Evolutionary conservation across 2,113 vertebrate species (phyloP).

Genomic region (Hippolais icterina): DNA sequence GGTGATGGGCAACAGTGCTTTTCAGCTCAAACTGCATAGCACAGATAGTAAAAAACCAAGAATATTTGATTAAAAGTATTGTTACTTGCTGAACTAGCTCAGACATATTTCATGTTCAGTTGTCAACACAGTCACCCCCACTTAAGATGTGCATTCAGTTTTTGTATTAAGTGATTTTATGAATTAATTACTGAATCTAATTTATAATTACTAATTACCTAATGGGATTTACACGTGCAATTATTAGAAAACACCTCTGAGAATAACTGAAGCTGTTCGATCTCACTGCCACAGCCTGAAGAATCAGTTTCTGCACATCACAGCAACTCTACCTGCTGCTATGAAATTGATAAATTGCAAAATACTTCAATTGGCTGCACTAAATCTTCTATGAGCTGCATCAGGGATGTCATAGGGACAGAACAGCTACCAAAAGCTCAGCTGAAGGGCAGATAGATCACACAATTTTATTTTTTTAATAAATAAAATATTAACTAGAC

Average conservation of each 20-base stretch:
- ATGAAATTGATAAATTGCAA: neutral
- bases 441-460: neutral
- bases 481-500: neutral
- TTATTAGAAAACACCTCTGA: neutral
- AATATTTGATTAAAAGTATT: neutral
- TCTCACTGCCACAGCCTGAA: neutral
- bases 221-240: neutral
- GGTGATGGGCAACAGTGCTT: neutral
- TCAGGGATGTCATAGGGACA: neutral
- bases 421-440: neutral
- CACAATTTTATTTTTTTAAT: neutral
- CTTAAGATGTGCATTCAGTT: neutral
- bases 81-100: neutral
- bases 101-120: neutral
- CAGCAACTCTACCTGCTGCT: neutral
- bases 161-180: neutral
- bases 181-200: neutral
- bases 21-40: neutral
- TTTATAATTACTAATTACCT: neutral
- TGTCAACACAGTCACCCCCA: neutral
- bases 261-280: neutral
- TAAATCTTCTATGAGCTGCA: neutral
- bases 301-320: neutral
- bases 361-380: neutral
- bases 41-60: neutral